phyloP scores from a whole-genome alignment of 2,113 vertebrate genomes.

The Macroglossus sobrinus region DNA sequence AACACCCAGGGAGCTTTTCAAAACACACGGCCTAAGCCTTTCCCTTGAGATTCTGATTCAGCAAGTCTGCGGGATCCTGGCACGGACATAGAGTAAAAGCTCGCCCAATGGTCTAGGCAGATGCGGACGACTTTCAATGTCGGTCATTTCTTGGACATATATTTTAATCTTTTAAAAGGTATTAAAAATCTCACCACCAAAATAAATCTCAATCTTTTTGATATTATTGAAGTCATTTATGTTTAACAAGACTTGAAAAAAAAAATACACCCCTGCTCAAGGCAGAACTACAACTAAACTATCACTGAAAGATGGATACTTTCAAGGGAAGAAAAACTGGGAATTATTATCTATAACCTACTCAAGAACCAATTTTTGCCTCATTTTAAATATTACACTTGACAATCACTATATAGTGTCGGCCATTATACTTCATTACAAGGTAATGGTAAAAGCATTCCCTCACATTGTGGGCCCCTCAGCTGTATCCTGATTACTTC shows the following conservation, averaged over 20 bases:
- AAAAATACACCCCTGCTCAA: neutral
- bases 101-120: neutral
- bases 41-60: neutral
- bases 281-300: neutral
- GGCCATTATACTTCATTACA: neutral
- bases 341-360: neutral
- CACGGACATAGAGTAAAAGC: neutral
- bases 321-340: neutral
- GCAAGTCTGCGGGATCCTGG: neutral
- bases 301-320: neutral
- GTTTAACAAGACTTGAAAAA: neutral
- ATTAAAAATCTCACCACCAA: conserved; percentile 13
- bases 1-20: neutral
- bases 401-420: neutral
- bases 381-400: neutral
- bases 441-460: neutral
- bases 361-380: neutral
- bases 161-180: neutral
- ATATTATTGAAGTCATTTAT: neutral
- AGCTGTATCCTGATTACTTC: neutral
- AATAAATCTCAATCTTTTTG: neutral
- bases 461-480: neutral
- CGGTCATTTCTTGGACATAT: neutral
- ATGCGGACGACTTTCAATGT: neutral
- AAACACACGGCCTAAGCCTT: neutral